phyloP scores from a whole-genome alignment of 2,113 vertebrate species.

The Forbesichthys papilliferus region DNA sequence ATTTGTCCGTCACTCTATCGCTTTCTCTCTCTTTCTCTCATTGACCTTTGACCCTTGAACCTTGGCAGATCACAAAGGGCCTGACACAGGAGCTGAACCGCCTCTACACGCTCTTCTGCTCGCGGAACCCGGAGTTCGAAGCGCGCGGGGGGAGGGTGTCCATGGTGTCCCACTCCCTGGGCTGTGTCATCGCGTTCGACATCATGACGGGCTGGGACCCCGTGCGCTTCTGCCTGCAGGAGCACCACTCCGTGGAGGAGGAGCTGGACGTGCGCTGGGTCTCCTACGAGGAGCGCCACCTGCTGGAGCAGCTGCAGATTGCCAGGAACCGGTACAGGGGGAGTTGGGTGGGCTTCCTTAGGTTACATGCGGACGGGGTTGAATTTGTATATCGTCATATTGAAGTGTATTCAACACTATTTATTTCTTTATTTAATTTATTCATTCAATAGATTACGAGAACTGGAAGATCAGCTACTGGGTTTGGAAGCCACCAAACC shows the following conservation, averaged over 20 bases:
- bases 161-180: slow-evolving; percentile 94
- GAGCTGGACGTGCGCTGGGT: slow-evolving; percentile 81
- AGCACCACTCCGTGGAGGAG: slow-evolving; percentile 86
- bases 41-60: neutral
- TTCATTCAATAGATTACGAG: slow-evolving; percentile 79
- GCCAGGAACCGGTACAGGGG: slow-evolving; percentile 83
- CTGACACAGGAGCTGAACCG: slow-evolving; percentile 95
- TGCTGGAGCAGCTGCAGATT: slow-evolving; percentile 86
- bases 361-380: neutral
- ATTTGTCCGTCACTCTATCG: neutral
- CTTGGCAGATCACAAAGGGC: slow-evolving; percentile 89
- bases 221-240: slow-evolving; percentile 87
- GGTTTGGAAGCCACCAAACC: slow-evolving; percentile 82
- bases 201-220: slow-evolving; percentile 99
- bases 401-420: neutral
- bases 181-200: slow-evolving; percentile 97
- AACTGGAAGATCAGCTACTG: slow-evolving; percentile 88
- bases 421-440: neutral
- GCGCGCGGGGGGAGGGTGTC: slow-evolving; percentile 93
- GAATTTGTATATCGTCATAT: neutral
- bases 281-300: slow-evolving; percentile 84
- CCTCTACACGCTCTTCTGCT: slow-evolving; percentile 93
- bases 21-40: neutral
- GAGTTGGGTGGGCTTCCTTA: no score
- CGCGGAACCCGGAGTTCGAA: slow-evolving; percentile 94